Evolutionary conservation across 2,797 vertebrate species (phyloP).

Genomic region (Ptychadena robeensis): DNA sequence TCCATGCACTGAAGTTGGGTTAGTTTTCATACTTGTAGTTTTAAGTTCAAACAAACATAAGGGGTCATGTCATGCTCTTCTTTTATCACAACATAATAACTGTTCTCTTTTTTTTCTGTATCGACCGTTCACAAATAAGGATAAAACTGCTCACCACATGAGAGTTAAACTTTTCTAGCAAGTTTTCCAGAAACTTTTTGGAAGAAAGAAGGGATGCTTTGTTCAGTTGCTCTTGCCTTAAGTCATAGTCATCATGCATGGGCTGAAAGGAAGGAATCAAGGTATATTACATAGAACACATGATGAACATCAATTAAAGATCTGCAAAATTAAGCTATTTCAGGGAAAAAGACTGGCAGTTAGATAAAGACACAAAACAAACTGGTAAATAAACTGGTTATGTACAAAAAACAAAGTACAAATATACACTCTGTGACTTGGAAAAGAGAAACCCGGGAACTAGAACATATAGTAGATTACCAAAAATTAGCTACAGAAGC

Average conservation of each 20-base stretch:
- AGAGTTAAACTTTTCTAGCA: conserved; percentile 98
- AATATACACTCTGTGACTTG: neutral
- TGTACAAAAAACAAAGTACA: neutral
- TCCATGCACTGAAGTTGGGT: too few species aligned
- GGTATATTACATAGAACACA: neutral
- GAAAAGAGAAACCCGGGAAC: too few species aligned
- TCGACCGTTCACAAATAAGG: neutral
- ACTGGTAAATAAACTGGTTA: neutral
- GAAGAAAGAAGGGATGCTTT: conserved; percentile 98
- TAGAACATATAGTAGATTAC: too few species aligned
- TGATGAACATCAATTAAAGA: neutral
- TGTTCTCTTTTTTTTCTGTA: too few species aligned
- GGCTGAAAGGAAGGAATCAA: conserved; percentile 78
- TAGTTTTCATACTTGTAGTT: too few species aligned
- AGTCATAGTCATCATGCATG: conserved; percentile 98
- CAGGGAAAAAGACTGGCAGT: neutral
- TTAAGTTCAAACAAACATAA: too few species aligned
- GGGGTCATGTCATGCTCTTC: too few species aligned
- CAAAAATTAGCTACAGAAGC: too few species aligned
- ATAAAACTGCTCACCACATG: conserved; percentile 86
- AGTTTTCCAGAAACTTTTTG: conserved; percentile 98
- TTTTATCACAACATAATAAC: too few species aligned
- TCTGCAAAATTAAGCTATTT: neutral
- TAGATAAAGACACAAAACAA: neutral
- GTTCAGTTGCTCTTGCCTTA: conserved; percentile 97